Evolutionary conservation across 1,140 invertebrate genomes (phyloP), one percentile per base, ranked within the genome.

Genomic region (Asobara japonica): DNA sequence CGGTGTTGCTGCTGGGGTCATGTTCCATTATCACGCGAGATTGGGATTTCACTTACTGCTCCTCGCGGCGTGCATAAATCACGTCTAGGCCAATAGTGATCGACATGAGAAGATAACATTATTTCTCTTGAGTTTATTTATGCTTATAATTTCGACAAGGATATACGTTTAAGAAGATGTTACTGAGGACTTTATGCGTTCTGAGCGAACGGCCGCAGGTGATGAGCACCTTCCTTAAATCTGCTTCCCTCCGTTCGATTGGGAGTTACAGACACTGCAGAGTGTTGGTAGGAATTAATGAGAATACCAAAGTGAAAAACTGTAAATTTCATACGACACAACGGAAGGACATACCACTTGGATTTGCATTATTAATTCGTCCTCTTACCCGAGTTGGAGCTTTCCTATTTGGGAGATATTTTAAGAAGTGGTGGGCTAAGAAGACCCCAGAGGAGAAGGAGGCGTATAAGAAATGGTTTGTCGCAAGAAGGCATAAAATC

Each of bases 341-440:
- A n/a, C 75, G 51, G 10, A 74, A 75, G 13, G 68, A 79, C 60
- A 73, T 84, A 56, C 79, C 79, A 41, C 79, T 82, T 10, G 10
- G 80, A 16, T 0, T 86, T 11, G 72, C 82, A 13, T 5, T 86
- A 0, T 6, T 87, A 11, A 29, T 86, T 45, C 75, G 85, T 51
- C 83, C 84, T 29, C 0, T 83, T 3, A 77, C 84, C 10, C 79
- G 84, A 66, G 13, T 88, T 33, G 71, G 77, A 0, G 82, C 86
- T 2, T 74, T 86, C 16, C 8, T 87, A 10, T 77, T 84, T 72
- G 88, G 88, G 7, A 74, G 88, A 65, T 70, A 71, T 41, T 72
- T 89, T 29, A 86, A 87, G 73, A 87, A 79, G 74, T 90, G 89
- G 89, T 91, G 88, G 87, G 62, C 78, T 61, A 80, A 69, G 3